Evolutionary conservation across 2,797 vertebrate species (phyloP).

Genomic region (Falco novaeseelandiae): DNA sequence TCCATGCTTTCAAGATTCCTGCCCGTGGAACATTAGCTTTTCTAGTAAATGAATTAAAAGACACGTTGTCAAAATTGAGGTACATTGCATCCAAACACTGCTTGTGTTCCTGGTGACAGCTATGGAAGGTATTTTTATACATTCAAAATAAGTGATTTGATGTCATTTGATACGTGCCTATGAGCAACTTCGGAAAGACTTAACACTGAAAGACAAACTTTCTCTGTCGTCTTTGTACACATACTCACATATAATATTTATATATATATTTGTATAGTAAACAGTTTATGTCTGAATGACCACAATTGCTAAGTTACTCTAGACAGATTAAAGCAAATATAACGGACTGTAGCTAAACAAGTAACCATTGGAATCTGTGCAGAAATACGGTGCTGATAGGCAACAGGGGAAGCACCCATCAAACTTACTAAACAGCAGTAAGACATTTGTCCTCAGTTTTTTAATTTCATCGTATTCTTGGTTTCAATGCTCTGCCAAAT

Average conservation of each 20-base stretch:
- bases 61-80: background rate
- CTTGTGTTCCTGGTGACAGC: background rate
- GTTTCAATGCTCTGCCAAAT: slow-evolving; percentile 34
- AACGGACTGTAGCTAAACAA: slow-evolving; percentile 62
- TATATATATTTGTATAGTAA: slow-evolving; percentile 14
- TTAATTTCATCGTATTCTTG: slow-evolving; percentile 49
- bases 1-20: background rate
- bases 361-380: slow-evolving; percentile 62
- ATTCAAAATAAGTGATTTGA: background rate
- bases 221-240: background rate
- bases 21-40: background rate
- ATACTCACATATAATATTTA: background rate
- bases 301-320: slow-evolving; percentile 56
- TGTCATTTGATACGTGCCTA: background rate
- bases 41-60: background rate
- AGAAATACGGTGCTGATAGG: slow-evolving; percentile 58
- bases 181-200: background rate
- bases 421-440: slow-evolving; percentile 64
- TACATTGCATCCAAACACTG: background rate
- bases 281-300: slow-evolving; percentile 63
- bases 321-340: slow-evolving; percentile 56
- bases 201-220: slow-evolving; percentile 7
- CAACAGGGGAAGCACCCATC: slow-evolving; percentile 59
- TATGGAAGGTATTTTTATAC: background rate
- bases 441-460: slow-evolving; percentile 66